Evolutionary conservation across 2,113 vertebrate genomes (phyloP), one percentile per base, ranked within the genome.

Genomic region (Spea bombifrons): DNA sequence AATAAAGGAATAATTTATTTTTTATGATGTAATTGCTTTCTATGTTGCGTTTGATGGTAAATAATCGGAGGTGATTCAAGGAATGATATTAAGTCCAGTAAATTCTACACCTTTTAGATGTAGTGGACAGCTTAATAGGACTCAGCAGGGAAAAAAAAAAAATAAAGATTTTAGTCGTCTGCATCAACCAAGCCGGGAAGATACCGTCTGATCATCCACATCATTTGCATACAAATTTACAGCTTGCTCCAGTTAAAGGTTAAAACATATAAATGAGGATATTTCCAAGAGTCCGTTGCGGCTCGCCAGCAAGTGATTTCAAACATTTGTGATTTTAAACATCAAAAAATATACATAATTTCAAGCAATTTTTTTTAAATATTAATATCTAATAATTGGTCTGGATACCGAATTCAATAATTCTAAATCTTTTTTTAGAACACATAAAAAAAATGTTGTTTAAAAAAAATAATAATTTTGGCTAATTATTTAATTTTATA

Each of bases 71-170:
- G 76, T 77, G 76, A 76, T 10, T 74, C 4, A 83, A 82, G 71
- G 49, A 79, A 82, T 15, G 63, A 61, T 3, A 4, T 65, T 80
- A 82, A 85, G 81, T 75, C 82, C 57, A 73, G 81, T 80, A 84
- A 86, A 81, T 72, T 84, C 76, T 44, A 85, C 86, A 83, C 73
- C 82, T 85, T 84, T 88, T 81, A 85, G 86, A 74, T 82, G 82
- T 83, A 48, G 55, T 78, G 81, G 69, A 84, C 82, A 55, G 0
- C 30, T 73, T 82, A 53, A n/a, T 46, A 81, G 66, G 75, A 82
- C 75, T 85, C 82, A 8, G 80, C 80, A 82, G 76, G 75, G 72
- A 64, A 83, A 49, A 80, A 78, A 83, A 77, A 72, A 83, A n/a
- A 30, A 57, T 78, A 78, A 83, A 83, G 81, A 85, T 82, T 30